Conservation (phyloP, 2,113 vertebrate genomes). For the Lophochroa leadbeateri region DNA sequence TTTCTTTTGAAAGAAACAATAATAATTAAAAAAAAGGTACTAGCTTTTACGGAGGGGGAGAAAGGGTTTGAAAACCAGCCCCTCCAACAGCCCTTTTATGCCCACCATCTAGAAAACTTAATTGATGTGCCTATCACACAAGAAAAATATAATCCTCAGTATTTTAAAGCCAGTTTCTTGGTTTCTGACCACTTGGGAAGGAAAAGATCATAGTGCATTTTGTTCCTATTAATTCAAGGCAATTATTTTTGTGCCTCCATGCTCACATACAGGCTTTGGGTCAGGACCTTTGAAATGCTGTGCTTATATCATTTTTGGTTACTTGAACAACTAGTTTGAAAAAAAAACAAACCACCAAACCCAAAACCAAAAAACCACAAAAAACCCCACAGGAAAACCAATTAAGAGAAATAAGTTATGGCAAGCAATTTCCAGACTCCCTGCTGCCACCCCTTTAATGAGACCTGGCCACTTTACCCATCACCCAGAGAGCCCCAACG, state of each 20-base stretch:
- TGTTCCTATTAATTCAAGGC: neutral
- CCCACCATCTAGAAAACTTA: neutral
- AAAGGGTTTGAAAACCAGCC: neutral
- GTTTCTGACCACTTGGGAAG: neutral
- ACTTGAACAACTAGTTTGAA: neutral
- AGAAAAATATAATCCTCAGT: neutral
- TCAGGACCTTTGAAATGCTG: neutral
- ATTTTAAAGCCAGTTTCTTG: neutral
- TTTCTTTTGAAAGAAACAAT: neutral
- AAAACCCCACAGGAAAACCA: neutral
- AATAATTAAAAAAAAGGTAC: neutral
- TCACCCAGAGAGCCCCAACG: fast-evolving
- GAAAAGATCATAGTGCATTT: neutral
- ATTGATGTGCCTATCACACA: neutral
- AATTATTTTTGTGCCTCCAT: neutral
- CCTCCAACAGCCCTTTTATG: neutral
- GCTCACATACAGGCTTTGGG: neutral
- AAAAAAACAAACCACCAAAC: neutral
- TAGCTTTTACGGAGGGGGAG: neutral
- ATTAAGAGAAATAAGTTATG: neutral
- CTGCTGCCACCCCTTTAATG: neutral
- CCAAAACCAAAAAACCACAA: neutral
- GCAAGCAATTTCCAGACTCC: neutral
- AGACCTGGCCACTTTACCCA: neutral
- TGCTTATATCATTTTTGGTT: neutral